phyloP scores from a whole-genome alignment of 2,797 vertebrate species.

The Sphenodon punctatus region DNA sequence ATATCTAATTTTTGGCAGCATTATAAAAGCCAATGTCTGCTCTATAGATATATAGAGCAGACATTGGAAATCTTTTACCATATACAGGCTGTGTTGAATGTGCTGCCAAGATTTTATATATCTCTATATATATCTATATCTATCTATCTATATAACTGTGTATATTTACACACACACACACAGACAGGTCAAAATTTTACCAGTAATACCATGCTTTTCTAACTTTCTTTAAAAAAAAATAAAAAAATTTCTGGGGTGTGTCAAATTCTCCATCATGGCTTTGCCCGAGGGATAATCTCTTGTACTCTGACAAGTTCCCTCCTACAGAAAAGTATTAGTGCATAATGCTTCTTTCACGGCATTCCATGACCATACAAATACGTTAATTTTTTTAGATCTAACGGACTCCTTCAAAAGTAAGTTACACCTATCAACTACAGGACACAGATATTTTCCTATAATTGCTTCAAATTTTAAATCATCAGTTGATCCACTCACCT shows the following conservation, averaged over 20 bases:
- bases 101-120: no score
- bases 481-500: constrained; percentile 5
- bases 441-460: background rate
- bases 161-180: no score
- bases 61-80: no score
- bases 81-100: no score
- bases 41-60: background rate
- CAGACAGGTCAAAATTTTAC: no score
- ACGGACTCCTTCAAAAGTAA: background rate
- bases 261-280: background rate
- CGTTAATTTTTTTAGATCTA: background rate
- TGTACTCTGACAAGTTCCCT: background rate
- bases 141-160: no score
- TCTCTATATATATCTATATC: no score
- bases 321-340: background rate
- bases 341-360: rapidly evolving
- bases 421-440: background rate
- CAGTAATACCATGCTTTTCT: no score
- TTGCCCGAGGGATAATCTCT: background rate
- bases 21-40: background rate
- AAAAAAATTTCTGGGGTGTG: no score
- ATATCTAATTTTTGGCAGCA: background rate
- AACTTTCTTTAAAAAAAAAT: no score
- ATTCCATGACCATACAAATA: background rate
- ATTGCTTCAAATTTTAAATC: background rate